phyloP scores from a whole-genome alignment of 2,797 vertebrate genomes.

The Hydrophis major region DNA sequence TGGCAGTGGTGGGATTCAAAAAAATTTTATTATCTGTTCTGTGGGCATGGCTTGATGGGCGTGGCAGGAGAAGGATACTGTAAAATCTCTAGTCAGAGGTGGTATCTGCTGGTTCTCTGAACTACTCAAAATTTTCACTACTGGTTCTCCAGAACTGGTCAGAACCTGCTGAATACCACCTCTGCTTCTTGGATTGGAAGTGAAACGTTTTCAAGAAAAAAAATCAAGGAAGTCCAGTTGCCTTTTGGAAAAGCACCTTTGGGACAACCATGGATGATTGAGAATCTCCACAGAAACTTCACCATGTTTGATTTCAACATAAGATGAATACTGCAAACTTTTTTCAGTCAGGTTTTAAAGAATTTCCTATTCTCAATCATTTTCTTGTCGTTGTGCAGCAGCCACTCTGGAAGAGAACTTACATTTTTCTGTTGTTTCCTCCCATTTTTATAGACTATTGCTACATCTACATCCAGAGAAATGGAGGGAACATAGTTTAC shows the following conservation, averaged over 20 bases:
- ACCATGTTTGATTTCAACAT: background rate
- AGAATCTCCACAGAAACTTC: background rate
- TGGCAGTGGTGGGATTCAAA: background rate
- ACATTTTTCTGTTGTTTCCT: background rate
- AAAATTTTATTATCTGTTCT: accelerated
- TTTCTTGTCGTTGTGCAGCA: background rate
- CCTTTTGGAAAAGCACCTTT: background rate
- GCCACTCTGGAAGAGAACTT: background rate
- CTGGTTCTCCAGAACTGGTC: no score
- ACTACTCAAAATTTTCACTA: no score
- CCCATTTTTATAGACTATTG: background rate
- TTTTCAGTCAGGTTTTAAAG: background rate
- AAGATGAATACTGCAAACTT: background rate
- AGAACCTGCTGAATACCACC: no score
- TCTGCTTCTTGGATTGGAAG: background rate
- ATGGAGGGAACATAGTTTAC: background rate
- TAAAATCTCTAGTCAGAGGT: no score
- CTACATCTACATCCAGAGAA: no score
- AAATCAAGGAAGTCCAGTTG: background rate
- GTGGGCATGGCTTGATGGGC: no score
- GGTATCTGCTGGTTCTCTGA: no score
- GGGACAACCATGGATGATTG: background rate
- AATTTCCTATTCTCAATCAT: background rate
- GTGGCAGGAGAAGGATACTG: no score
- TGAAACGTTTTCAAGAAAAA: background rate